Base-by-base conservation (phyloP, 2,113 vertebrate species). In the Hucho hucho region DNA sequence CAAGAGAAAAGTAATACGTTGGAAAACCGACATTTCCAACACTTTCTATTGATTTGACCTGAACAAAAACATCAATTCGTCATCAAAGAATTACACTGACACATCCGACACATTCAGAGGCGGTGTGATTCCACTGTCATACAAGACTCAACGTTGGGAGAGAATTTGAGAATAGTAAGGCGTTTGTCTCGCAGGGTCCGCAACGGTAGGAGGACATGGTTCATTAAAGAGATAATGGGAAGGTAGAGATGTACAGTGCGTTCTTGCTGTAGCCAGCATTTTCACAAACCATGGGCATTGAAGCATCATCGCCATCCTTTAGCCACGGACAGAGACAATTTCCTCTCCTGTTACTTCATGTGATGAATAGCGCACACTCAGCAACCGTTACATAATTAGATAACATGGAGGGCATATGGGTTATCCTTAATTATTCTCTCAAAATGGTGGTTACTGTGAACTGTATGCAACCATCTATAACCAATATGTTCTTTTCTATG, bases 211-310 rank as follows among this genome's bases (percentile, higher is more conserved):
- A 79, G 37, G 58, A 4, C 43, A 29, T 65, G 63, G 16, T 81
- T 81, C 79, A 80, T 81, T 82, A 78, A 75, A 81, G 61, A 79
- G 73, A 84, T 81, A 86, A 84, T 64, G 71, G 76, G 75, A 79
- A 82, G 79, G 69, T 81, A 73, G 46, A 72, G 47, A 47, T 32
- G 80, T 83, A 82, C 70, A 70, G 79, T 81, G 69, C 0, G 13
- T 84, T 87, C 72, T 72, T 84, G 79, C 81, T 82, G 69, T 18
- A 37, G 53, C 64, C 79, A 86, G 86, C 82, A 83, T 68, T 84
- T 91, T 72, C 77, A 70, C 68, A 70, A 22, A 67, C 63, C 70
- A 46, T 3, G 4, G 6, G 61, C 58, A 1, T 18, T 72, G 76
- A 80, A 75, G 70, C 67, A 37, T 69, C 70, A 72, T 49, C 49